phyloP scores from a whole-genome alignment of 2,113 vertebrate genomes.

The Orthonyx spaldingii region DNA sequence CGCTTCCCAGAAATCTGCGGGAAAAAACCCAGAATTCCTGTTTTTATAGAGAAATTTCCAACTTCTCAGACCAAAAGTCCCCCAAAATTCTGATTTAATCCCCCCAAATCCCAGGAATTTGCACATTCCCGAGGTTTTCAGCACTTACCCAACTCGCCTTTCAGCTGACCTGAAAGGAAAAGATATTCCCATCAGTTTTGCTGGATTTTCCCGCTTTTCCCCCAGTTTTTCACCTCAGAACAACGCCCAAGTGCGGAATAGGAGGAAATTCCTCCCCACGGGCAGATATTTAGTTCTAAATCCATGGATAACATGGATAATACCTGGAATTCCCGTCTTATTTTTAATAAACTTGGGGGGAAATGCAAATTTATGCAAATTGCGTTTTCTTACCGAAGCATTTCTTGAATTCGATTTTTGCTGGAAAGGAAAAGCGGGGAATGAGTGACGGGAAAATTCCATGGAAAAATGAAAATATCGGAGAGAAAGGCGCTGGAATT shows the following conservation, averaged over 20 bases:
- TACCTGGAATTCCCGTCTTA: accelerated
- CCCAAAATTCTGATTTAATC: neutral
- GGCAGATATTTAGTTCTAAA: neutral
- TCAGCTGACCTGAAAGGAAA: neutral
- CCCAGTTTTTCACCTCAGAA: neutral
- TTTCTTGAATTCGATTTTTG: neutral
- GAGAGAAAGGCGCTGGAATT: neutral
- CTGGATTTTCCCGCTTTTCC: accelerated
- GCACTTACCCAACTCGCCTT: neutral
- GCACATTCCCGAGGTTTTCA: neutral
- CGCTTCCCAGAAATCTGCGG: neutral
- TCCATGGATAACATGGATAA: neutral
- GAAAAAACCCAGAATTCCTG: neutral
- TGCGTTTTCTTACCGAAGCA: accelerated
- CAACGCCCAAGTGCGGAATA: no score
- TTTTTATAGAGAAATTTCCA: neutral
- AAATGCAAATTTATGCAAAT: neutral
- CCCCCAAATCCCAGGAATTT: neutral
- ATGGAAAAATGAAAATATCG: neutral
- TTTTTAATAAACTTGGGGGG: neutral
- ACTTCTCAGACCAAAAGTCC: neutral
- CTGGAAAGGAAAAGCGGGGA: neutral
- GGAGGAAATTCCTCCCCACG: neutral
- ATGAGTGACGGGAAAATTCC: neutral
- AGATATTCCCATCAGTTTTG: neutral